Base-by-base conservation (phyloP, 2,797 vertebrate species). In the Sebastes kiyomatsui region DNA sequence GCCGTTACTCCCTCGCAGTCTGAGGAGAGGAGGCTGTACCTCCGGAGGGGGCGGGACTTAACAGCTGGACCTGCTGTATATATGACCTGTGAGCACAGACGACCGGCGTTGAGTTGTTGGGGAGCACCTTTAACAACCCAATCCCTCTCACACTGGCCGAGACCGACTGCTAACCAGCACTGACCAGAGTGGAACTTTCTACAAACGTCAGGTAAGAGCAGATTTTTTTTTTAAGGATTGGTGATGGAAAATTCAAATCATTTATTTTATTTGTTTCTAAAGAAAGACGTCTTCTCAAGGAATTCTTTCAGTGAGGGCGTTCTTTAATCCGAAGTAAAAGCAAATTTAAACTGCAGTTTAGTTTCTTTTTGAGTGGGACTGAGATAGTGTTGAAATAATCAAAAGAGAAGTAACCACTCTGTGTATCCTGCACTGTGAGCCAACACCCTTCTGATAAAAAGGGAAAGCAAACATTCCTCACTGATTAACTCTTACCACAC, bases 381-480 rank as follows among this genome's bases (percentile, higher is more conserved):
- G 23, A 25, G 28, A 76, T 0, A 35, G 6, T 60, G 22, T 9
- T 3, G n/a, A 14, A 11, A 56, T 73, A 67, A 20, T 13, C 23
- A 52, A 11, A 58, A 23, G 69, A 68, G 75, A 55, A 32, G 32
- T 33, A 67, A 61, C 3, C n/a, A 49, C 14, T 23, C 18, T 67
- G 16, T 28, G 35, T 33, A 12, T 33, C 12, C 23, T 72, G 71
- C 18, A 14, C 38, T 2, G 9, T 14, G 32, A 9, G 88, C 56
- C 84, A 67, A 88, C 91, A 79, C 89, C 88, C 89, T 28, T 6
- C 28, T 38, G 75, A 88, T 72, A 70, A 76, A 84, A 77, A 46
- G 35, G 35, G 72, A 92, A 68, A 79, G 84, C 52, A 82, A 88
- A 91, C 86, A 93, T 88, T 90, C 85, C 56, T 80, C 3, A 2